A percentile compares a stretch with the other conserved stretches of the same genome.
Conservation (phyloP, 2,888 invertebrate species). For the Chirona hameri region DNA sequence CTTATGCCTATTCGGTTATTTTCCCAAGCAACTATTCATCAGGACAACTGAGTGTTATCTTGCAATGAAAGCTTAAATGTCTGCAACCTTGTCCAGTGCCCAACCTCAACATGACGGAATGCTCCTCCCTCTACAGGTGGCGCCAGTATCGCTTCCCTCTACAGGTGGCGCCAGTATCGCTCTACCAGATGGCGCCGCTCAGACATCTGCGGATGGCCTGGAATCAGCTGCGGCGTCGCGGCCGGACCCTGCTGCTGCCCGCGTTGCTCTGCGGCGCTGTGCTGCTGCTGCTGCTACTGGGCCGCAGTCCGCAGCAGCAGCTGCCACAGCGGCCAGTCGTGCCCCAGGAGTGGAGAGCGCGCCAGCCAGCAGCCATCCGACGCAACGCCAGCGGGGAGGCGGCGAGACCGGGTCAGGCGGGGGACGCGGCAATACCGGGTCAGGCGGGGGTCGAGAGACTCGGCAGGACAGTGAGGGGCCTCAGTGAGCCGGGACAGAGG, state of each 20-base stretch:
- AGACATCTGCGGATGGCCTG: background rate
- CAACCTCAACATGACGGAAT: no score
- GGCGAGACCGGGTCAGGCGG: no score
- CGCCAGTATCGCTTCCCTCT: no score
- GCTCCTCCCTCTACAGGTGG: no score
- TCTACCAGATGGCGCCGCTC: conserved; percentile 6
- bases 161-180: no score
- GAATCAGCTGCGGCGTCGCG: background rate
- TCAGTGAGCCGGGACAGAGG: background rate
- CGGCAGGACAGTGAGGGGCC: background rate
- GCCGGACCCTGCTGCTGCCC: background rate
- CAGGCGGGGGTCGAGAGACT: background rate
- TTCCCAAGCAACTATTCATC: no score
- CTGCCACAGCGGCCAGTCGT: background rate
- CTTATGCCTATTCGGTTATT: no score
- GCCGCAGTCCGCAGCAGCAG: no score
- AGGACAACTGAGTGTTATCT: no score
- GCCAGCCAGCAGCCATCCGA: background rate
- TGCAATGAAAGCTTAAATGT: no score
- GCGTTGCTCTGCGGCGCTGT: background rate
- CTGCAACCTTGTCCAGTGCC: no score
- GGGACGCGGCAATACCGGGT: background rate
- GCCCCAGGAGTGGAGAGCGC: background rate
- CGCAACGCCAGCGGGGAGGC: background rate
- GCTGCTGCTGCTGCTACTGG: background rate